Base-by-base conservation (phyloP, 2,888 invertebrate genomes). In the Auanema sp. region DNA sequence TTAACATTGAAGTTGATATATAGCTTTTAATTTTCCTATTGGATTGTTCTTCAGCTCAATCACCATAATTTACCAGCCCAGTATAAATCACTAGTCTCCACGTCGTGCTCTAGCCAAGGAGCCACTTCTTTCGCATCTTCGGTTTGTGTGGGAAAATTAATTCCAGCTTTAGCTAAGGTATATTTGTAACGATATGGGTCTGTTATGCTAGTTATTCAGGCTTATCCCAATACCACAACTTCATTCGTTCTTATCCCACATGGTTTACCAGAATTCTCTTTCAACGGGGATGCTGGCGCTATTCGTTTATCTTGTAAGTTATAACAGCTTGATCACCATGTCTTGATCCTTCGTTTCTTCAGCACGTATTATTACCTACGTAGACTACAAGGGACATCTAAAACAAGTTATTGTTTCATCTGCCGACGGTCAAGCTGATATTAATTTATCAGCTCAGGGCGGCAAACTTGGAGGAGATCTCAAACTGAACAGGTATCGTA, bases 301-400 rank as follows among this genome's bases (percentile, higher is more conserved):
- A 75, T 82, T 58, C 71, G 76, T 24, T 55, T 79, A n/a, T 66
- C 69, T 42, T 79, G 81, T 81, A 43, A 58, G 68, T 54, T 40
- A n/a, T 1, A 50, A n/a, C 50, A 18, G 18, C 49, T 18, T 47
- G 24, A 23, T 11, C 47, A 21, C 41, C 40, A 4, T 16, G 21
- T 63, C 12, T n/a, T 47, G 6, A 21, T 49, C 4, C 1, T 16
- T 11, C 18, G 21, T 14, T n/a, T 21, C 56, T 60, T 53, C 60
- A 81, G 81, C 79, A 33, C 72, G 80, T n/a, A 78, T 81, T 41
- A 64, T 81, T 10, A 79, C 79, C 0, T 79, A 81, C 44, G 75
- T 71, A 10, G 66, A 68, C 24, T 68, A 71, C 33, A 67, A 68
- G 41, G 60, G 67, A 14, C 43, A 49, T 18, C n/a, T 10, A 6